Evolutionary conservation across 2,113 vertebrate species (phyloP).

Genomic region (Grantiella picta): DNA sequence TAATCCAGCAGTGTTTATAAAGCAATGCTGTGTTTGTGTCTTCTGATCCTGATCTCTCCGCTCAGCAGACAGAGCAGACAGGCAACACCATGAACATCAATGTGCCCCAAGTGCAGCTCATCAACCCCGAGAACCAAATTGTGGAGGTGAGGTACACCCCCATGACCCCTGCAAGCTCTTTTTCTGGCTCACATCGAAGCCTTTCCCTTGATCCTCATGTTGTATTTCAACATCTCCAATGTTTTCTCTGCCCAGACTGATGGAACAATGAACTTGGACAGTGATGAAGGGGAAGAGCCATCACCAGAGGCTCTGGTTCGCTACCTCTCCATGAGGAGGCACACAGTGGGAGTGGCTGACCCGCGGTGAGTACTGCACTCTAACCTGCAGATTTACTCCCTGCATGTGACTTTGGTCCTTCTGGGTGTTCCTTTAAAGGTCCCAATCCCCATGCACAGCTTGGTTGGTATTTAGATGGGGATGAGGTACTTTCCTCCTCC

Average conservation of each 20-base stretch:
- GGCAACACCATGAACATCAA: slow-evolving; percentile 88
- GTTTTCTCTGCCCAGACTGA: slow-evolving; percentile 78
- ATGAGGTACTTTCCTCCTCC: neutral
- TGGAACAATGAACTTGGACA: slow-evolving; percentile 91
- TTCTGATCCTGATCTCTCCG: neutral
- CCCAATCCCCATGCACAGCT: neutral
- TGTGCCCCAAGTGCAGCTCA: slow-evolving; percentile 97
- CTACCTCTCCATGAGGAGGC: slow-evolving; percentile 95
- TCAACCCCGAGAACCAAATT: slow-evolving; percentile 99
- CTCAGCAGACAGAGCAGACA: slow-evolving; percentile 82
- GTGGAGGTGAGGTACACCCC: slow-evolving; percentile 84
- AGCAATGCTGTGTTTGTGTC: neutral
- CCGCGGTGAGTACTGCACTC: slow-evolving; percentile 80
- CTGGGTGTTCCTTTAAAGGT: neutral
- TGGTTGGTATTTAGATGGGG: neutral
- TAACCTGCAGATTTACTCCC: neutral
- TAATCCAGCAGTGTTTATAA: neutral
- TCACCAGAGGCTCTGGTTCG: slow-evolving; percentile 96
- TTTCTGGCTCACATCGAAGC: neutral
- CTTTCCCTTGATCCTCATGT: neutral
- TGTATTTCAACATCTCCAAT: neutral
- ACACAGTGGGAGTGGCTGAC: slow-evolving; percentile 96
- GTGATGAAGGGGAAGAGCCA: slow-evolving; percentile 95
- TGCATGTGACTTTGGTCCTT: neutral
- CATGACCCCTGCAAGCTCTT: neutral